These are phyloP conservation scores for Malaclemys terrapin DNA, from an alignment of 2,113 vertebrate genomes.

Conservation along the genomic window DNA sequence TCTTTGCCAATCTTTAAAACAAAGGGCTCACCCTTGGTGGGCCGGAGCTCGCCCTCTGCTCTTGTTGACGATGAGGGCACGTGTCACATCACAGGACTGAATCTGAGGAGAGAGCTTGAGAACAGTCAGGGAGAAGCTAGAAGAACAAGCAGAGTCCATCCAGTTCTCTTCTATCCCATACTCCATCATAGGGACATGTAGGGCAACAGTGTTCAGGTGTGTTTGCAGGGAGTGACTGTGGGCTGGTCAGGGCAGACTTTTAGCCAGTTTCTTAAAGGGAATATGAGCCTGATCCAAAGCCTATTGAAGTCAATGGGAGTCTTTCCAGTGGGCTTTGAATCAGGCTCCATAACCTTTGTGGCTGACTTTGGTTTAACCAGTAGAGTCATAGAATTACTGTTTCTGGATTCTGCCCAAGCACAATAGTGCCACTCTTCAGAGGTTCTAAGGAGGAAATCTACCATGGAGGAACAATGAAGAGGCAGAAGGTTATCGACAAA, in stretches of 20 bases:
- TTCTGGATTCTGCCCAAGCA: background rate
- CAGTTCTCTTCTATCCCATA: background rate
- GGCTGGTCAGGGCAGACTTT: background rate
- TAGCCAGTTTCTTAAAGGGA: background rate
- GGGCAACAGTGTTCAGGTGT: background rate
- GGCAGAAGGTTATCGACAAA: background rate
- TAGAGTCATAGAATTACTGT: too few relatives aligned
- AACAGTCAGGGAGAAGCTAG: background rate
- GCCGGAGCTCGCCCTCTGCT: background rate
- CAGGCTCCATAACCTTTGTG: background rate
- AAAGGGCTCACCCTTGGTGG: background rate
- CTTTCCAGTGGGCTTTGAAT: background rate
- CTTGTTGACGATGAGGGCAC: background rate
- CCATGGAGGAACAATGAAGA: background rate
- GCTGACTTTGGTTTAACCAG: background rate
- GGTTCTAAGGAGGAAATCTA: background rate
- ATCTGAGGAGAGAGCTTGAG: accelerated
- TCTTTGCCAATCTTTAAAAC: background rate
- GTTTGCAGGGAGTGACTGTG: accelerated
- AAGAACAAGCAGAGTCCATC: background rate
- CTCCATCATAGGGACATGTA: background rate
- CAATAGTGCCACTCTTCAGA: background rate
- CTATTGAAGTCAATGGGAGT: background rate
- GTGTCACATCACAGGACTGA: accelerated
- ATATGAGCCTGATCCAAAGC: background rate